These are phyloP conservation scores for Coregonus clupeaformis DNA, from an alignment of 2,113 vertebrate genomes.

Conservation along the genomic window DNA sequence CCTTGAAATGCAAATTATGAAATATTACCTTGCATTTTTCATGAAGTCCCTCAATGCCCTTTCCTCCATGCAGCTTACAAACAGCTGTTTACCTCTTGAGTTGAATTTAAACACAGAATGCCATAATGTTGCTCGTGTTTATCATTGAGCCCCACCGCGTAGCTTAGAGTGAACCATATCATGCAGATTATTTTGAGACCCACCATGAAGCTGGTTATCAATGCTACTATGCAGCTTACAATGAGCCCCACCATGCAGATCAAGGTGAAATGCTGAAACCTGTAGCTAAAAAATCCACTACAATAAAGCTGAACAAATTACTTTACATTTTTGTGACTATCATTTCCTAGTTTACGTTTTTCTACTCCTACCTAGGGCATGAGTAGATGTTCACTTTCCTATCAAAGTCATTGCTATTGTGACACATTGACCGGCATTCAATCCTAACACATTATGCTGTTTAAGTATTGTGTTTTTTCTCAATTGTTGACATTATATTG, in stretches of 20 bases:
- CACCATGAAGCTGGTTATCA: neutral
- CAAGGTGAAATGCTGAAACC: neutral
- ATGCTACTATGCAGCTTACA: neutral
- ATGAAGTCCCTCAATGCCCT: neutral
- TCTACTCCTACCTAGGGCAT: no score
- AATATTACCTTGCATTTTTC: neutral
- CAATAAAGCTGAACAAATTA: neutral
- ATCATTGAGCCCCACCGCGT: neutral
- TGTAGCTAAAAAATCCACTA: neutral
- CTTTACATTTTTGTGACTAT: no score
- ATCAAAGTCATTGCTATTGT: no score
- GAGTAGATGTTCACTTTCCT: no score
- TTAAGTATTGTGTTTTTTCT: no score
- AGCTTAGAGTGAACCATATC: neutral
- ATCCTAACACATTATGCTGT: no score
- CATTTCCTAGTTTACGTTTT: no score
- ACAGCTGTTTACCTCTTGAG: conserved; percentile 13
- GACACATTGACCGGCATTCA: no score
- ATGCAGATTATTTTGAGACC: neutral
- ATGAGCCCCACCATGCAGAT: neutral
- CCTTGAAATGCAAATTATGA: conserved; percentile 1
- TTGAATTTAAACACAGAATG: neutral
- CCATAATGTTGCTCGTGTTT: conserved; percentile 14
- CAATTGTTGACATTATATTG: no score
- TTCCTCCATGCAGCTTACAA: conserved; percentile 17